Evolutionary conservation across 2,113 vertebrate genomes (phyloP).

Genomic region (Sapayoa aenigma): DNA sequence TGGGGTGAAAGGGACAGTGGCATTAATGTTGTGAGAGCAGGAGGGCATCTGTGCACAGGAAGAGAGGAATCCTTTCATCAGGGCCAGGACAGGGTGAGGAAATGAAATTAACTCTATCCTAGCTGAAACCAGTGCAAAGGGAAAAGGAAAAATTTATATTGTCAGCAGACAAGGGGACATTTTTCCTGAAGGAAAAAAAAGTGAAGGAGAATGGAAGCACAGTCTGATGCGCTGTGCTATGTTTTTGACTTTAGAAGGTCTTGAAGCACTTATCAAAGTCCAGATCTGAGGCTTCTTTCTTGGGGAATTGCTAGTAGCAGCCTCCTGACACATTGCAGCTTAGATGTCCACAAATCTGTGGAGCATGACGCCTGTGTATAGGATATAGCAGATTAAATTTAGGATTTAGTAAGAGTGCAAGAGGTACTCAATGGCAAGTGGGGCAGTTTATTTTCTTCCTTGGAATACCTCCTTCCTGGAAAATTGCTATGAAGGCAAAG

Average conservation of each 20-base stretch:
- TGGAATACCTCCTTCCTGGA: neutral
- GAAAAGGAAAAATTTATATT: neutral
- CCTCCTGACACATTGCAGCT: neutral
- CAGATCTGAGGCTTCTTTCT: neutral
- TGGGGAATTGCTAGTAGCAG: neutral
- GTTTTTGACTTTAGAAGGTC: neutral
- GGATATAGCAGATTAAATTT: neutral
- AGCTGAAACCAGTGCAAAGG: neutral
- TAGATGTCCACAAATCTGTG: neutral
- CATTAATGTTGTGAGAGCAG: neutral
- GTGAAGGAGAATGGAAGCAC: neutral
- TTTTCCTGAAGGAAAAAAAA: neutral
- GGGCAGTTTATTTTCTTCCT: neutral
- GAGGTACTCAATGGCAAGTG: neutral
- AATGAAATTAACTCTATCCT: neutral
- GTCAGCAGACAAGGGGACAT: neutral
- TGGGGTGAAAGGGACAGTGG: neutral
- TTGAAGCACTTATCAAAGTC: neutral
- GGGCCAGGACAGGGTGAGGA: neutral
- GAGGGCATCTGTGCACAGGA: neutral
- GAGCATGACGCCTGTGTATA: neutral
- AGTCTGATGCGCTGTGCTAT: neutral
- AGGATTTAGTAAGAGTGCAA: neutral
- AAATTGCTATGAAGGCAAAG: neutral
- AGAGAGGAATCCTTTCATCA: neutral